These are phyloP conservation scores for Hydrotaea diabolus DNA, from an alignment of 2,888 invertebrate genomes.

Conservation along the genomic window DNA sequence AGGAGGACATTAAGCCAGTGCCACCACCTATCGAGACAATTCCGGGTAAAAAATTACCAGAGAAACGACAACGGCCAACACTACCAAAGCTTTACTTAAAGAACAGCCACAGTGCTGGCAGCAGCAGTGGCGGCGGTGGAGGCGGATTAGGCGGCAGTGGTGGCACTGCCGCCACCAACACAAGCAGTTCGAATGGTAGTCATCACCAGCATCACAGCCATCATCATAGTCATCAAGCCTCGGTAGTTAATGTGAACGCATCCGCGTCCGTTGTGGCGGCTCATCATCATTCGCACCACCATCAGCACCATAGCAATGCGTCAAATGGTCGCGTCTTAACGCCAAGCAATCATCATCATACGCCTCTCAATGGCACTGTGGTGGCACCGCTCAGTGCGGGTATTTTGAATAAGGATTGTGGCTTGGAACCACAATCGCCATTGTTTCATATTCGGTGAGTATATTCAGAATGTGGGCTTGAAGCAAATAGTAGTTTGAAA, in stretches of 20 bases:
- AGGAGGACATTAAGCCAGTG: constrained; percentile 88
- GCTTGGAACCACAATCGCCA: constrained; percentile 81
- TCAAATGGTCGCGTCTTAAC: constrained; percentile 74
- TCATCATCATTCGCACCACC: constrained; percentile 70
- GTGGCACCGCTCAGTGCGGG: constrained; percentile 82
- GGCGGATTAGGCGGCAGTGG: constrained; percentile 70
- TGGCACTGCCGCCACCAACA: constrained; percentile 67
- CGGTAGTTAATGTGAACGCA: constrained; percentile 70
- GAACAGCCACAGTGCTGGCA: constrained; percentile 75
- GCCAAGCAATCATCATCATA: constrained; percentile 77
- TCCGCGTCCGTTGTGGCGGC: constrained; percentile 71
- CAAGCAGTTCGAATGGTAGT: constrained; percentile 53
- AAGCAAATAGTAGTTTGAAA: too few relatives aligned
- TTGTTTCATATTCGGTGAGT: constrained; percentile 81
- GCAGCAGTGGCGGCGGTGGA: constrained; percentile 76
- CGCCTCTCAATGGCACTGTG: constrained; percentile 80
- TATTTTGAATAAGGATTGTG: constrained; percentile 75
- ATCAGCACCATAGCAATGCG: constrained; percentile 69
- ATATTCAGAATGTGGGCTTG: too few relatives aligned
- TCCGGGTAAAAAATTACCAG: constrained; percentile 90
- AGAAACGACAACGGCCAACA: constrained; percentile 88
- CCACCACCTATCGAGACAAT: constrained; percentile 96
- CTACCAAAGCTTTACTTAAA: constrained; percentile 91
- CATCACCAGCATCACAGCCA: constrained; percentile 55
- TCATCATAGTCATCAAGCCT: constrained; percentile 63